Conservation (phyloP, 2,888 invertebrate genomes). For the Fragum whitleyi region DNA sequence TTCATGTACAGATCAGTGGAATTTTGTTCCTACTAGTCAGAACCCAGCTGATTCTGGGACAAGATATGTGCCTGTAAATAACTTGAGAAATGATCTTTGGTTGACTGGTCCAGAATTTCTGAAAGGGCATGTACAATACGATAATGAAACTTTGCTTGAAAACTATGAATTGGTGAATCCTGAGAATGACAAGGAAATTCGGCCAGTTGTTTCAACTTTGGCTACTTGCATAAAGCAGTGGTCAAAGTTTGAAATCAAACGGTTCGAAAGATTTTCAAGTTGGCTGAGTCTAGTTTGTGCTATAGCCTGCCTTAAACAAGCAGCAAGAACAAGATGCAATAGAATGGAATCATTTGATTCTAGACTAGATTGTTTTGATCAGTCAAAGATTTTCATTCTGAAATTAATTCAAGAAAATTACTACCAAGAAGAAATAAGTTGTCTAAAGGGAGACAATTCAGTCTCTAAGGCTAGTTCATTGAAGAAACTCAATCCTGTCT, state of each 20-base stretch:
- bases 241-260: no score
- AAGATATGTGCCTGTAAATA: neutral
- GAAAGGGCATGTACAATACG: no score
- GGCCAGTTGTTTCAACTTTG: no score
- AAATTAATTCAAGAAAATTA: neutral
- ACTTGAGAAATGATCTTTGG: neutral
- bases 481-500: neutral
- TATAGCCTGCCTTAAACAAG: neutral
- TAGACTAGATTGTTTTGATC: neutral
- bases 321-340: neutral
- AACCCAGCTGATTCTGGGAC: no score
- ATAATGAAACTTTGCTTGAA: neutral
- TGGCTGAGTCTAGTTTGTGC: neutral
- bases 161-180: no score
- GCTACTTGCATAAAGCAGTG: neutral
- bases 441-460: neutral
- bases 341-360: neutral
- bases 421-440: neutral
- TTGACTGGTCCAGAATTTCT: neutral
- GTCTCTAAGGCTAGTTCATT: neutral
- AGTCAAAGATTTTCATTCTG: neutral
- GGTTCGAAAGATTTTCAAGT: neutral
- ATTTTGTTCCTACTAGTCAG: neutral
- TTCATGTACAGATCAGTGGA: neutral
- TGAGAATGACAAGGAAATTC: no score